Evolutionary conservation across 2,888 invertebrate genomes (phyloP).

Genomic region (Aricia artaxerxes): DNA sequence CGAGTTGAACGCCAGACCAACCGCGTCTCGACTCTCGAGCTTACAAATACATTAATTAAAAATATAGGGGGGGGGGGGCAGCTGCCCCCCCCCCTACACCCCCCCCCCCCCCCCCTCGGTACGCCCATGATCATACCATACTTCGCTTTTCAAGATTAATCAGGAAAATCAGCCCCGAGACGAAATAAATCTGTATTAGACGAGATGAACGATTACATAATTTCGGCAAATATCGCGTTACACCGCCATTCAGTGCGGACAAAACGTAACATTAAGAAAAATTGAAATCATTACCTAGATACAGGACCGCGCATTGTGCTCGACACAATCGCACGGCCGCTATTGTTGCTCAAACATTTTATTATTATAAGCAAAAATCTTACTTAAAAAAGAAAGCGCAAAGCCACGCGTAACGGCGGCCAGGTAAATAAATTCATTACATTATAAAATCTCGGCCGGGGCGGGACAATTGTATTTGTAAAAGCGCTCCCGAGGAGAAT

Average conservation of each 20-base stretch:
- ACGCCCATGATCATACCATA: neutral
- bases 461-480: slow-evolving; percentile 17
- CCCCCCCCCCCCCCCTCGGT: no score
- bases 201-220: slow-evolving; percentile 14
- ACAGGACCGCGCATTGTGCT: slow-evolving; percentile 26
- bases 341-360: slow-evolving; percentile 44
- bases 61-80: no score
- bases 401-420: slow-evolving; percentile 51
- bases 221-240: neutral
- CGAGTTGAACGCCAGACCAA: neutral
- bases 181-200: neutral
- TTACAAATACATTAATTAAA: neutral
- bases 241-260: neutral
- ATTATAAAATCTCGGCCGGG: slow-evolving; percentile 26
- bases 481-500: neutral
- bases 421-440: slow-evolving; percentile 54
- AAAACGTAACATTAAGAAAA: slow-evolving; percentile 28
- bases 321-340: slow-evolving; percentile 36
- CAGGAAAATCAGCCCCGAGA: neutral
- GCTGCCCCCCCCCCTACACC: no score
- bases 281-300: slow-evolving; percentile 32
- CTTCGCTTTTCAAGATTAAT: neutral
- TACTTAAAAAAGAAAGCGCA: slow-evolving; percentile 60
- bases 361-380: slow-evolving; percentile 42
- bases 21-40: no score